These are phyloP conservation scores for Chloroceryle aenea DNA, from an alignment of 2,113 vertebrate genomes.

Conservation along the genomic window DNA sequence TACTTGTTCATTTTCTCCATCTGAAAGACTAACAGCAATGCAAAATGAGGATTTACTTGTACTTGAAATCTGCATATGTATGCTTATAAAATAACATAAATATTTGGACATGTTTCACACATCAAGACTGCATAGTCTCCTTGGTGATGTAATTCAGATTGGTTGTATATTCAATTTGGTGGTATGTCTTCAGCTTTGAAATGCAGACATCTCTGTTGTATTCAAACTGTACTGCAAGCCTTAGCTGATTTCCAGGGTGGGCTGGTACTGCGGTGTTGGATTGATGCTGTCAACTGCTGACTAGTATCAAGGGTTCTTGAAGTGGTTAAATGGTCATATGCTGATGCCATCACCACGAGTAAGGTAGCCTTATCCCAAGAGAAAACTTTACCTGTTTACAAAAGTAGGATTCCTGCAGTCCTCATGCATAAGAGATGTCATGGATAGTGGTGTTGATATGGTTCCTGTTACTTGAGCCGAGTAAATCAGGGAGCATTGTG, in stretches of 20 bases:
- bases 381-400: neutral
- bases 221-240: neutral
- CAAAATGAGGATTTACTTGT: neutral
- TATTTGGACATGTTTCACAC: neutral
- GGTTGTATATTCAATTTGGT: neutral
- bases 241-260: neutral
- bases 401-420: neutral
- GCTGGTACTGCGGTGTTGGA: neutral
- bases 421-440: neutral
- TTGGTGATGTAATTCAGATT: neutral
- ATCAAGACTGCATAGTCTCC: neutral
- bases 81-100: neutral
- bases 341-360: neutral
- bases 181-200: neutral
- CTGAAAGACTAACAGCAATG: neutral
- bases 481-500: neutral
- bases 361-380: neutral
- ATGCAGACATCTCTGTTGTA: neutral
- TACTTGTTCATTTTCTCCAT: neutral
- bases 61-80: neutral
- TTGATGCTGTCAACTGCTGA: neutral
- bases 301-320: neutral
- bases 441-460: neutral
- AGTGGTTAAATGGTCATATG: neutral
- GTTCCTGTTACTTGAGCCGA: neutral